phyloP scores from a whole-genome alignment of 2,797 vertebrate genomes.

The Ceryle rudis region DNA sequence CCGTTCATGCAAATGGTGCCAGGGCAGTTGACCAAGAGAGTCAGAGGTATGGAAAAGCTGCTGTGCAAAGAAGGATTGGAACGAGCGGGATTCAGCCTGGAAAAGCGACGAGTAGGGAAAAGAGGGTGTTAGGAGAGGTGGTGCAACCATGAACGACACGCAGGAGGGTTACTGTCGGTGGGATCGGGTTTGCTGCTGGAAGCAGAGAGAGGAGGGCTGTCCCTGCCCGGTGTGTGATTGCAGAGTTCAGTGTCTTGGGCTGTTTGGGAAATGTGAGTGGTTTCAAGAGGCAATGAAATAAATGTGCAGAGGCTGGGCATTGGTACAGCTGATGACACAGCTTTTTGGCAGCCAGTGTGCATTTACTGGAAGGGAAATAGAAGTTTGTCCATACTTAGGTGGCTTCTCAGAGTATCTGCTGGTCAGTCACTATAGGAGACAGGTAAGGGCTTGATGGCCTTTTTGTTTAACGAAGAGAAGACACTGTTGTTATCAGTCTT shows the following conservation, averaged over 20 bases:
- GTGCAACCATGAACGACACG: fast-evolving
- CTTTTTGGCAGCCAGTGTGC: background rate
- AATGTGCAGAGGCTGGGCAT: background rate
- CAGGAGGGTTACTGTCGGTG: background rate
- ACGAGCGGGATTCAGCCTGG: background rate
- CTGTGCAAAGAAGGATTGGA: background rate
- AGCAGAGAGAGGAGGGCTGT: background rate
- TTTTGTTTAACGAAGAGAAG: background rate
- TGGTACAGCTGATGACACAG: background rate
- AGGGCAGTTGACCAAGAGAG: background rate
- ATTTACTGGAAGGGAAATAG: background rate
- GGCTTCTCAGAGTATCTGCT: background rate
- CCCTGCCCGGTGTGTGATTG: fast-evolving
- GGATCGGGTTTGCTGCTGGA: fast-evolving
- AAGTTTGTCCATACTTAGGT: fast-evolving
- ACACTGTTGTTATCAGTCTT: background rate
- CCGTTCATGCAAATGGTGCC: fast-evolving
- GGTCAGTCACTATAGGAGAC: fast-evolving
- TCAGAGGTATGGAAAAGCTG: background rate
- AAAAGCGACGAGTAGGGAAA: background rate
- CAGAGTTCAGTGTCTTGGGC: background rate
- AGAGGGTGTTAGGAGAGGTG: background rate
- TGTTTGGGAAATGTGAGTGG: background rate
- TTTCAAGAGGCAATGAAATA: background rate
- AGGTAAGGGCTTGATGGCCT: background rate